Base-by-base conservation (phyloP, 2,888 invertebrate genomes). In the Eristalis intricaria region DNA sequence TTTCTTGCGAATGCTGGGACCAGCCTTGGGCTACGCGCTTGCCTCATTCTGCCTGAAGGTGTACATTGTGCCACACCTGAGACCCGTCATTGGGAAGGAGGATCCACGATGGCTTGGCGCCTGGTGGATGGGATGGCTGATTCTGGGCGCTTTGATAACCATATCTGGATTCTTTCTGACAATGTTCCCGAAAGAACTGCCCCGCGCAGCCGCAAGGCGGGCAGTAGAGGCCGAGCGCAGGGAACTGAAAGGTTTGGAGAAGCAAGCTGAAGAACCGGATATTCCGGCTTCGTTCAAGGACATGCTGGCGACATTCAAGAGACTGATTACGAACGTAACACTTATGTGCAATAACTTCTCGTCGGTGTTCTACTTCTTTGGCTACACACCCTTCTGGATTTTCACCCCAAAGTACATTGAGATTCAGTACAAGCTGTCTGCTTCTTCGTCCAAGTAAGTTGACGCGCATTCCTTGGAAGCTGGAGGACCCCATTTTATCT, bases 321-420 rank as follows among this genome's bases (percentile, higher is more conserved):
- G 95, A 22, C 92, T 97, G 7, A 91, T 95, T 11, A 94, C 93
- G 11, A 97, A 97, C 90, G 94, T 94, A 58, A 95, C 96, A 0
- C 94, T 96, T 84, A 95, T 96, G 94, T 95, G 95, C 90, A 96
- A 97, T 90, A 96, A 96, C 84, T 93, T 96, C 1, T 96, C 96
- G 0, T 95, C 96, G 22, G 95, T 96, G 13, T 96, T 96, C 90
- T 96, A 96, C 90, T 94, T 96, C 81, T 93, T 96, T 90, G 96
- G 96, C 0, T 95, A 95, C 90, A 95, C 95, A 93, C 96, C 96
- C 0, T 96, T 96, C 90, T 96, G 96, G 95, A 96, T 96, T 65
- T 97, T 96, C 90, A 94, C 97, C 91, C 96, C 97, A 0, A 97
- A 97, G 91, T 97, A 97, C 90, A 96, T 97, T 86, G 97, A 97